phyloP scores from a whole-genome alignment of 1,140 invertebrate genomes.

The Leptinotarsa defecta region DNA sequence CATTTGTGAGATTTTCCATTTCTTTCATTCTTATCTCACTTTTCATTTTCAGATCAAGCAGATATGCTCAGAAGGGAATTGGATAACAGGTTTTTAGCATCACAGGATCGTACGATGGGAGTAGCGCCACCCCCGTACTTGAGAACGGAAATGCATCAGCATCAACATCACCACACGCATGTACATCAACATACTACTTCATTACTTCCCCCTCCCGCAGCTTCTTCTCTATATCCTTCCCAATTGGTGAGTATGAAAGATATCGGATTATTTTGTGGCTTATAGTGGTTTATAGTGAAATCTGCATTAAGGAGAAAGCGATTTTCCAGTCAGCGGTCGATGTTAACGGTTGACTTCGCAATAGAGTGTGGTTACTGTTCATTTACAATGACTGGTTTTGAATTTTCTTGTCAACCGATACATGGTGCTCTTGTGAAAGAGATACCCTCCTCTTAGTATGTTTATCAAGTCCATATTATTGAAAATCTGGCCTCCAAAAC shows the following conservation, averaged over 20 bases:
- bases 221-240: constrained; percentile 64
- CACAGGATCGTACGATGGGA: constrained; percentile 67
- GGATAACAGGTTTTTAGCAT: constrained; percentile 86
- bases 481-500: too few relatives aligned
- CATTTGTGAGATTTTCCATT: too few relatives aligned
- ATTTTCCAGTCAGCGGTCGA: too few relatives aligned
- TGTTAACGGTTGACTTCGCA: too few relatives aligned
- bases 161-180: constrained; percentile 89
- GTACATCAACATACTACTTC: constrained; percentile 83
- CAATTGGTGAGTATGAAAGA: constrained; percentile 60
- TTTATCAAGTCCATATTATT: too few relatives aligned
- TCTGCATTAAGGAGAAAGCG: too few relatives aligned
- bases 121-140: constrained; percentile 68
- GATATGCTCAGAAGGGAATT: constrained; percentile 89
- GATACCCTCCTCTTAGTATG: too few relatives aligned
- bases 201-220: constrained; percentile 62
- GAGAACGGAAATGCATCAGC: constrained; percentile 86
- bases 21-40: too few relatives aligned
- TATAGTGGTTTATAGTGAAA: background rate
- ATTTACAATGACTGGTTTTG: background rate
- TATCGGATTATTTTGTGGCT: constrained; percentile 11
- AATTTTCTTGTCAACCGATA: too few relatives aligned
- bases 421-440: too few relatives aligned
- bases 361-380: too few relatives aligned
- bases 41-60: constrained; percentile 64